A percentile compares a stretch with the other conserved stretches of the same genome.
Evolutionary conservation across 2,797 vertebrate genomes (phyloP).

Genomic region (Enteromius radiatus): DNA sequence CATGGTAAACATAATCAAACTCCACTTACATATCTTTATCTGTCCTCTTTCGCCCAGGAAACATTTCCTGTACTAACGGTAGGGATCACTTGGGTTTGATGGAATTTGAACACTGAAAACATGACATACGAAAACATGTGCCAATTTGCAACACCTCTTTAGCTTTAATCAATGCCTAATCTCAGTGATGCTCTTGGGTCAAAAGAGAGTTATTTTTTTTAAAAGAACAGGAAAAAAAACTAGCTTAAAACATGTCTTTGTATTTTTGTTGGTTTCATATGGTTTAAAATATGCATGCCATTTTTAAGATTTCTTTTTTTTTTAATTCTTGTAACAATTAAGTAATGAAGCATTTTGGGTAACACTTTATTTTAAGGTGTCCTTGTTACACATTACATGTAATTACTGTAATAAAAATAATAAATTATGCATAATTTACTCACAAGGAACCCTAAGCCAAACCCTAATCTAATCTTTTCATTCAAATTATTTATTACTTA

Average conservation of each 20-base stretch:
- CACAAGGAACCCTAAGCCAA: not conserved
- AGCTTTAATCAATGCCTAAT: not conserved
- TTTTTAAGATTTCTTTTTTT: not conserved
- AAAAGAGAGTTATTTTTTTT: not conserved
- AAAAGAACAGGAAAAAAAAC: not conserved
- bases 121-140: not conserved
- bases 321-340: not conserved
- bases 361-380: not conserved
- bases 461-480: not conserved
- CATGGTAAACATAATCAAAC: constrained; percentile 11
- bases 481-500: too few relatives aligned
- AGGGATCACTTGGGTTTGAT: not conserved
- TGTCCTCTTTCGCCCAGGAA: not conserved
- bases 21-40: not conserved
- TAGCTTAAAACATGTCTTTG: not conserved
- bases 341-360: not conserved
- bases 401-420: not conserved
- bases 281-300: not conserved
- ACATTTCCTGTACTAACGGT: not conserved
- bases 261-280: not conserved
- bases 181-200: not conserved
- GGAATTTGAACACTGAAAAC: not conserved
- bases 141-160: not conserved
- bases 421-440: not conserved
- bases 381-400: not conserved